Conservation (phyloP, 2,888 invertebrate species). For the Polietes domitor region DNA sequence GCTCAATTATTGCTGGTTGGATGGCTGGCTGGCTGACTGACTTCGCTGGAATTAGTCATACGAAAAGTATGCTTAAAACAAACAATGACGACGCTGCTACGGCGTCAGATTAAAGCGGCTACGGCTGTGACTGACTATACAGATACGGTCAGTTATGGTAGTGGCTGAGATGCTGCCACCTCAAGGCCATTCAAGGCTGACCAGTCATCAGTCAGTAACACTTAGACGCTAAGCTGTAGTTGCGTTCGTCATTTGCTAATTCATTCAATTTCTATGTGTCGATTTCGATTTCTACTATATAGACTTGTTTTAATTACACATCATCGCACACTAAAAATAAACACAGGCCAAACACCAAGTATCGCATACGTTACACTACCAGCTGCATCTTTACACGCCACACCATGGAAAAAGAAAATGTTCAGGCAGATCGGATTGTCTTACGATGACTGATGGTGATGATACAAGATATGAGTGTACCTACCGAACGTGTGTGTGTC, state of each 20-base stretch:
- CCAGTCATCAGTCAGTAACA: conserved; percentile 55
- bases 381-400: conserved; percentile 22
- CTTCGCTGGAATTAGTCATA: conserved; percentile 56
- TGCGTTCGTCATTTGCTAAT: conserved; percentile 33
- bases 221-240: conserved; percentile 44
- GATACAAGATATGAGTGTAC: neutral
- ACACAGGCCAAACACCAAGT: neutral
- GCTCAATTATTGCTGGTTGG: conserved; percentile 30
- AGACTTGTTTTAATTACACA: conserved; percentile 44
- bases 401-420: conserved; percentile 23
- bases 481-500: neutral
- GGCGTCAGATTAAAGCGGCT: neutral
- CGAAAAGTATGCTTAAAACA: conserved; percentile 28
- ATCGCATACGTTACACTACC: neutral
- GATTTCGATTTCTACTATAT: conserved; percentile 27
- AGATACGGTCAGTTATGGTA: neutral
- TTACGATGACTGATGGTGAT: conserved; percentile 13
- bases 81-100: neutral
- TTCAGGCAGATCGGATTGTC: conserved; percentile 12
- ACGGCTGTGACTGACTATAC: neutral
- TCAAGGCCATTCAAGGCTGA: conserved; percentile 67
- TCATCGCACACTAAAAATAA: conserved; percentile 14
- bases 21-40: too few species aligned
- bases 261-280: conserved; percentile 9
- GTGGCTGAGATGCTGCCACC: conserved; percentile 29